These are phyloP conservation scores for Caradrina clavipalpis DNA, from an alignment of 2,888 invertebrate genomes.

Conservation along the genomic window DNA sequence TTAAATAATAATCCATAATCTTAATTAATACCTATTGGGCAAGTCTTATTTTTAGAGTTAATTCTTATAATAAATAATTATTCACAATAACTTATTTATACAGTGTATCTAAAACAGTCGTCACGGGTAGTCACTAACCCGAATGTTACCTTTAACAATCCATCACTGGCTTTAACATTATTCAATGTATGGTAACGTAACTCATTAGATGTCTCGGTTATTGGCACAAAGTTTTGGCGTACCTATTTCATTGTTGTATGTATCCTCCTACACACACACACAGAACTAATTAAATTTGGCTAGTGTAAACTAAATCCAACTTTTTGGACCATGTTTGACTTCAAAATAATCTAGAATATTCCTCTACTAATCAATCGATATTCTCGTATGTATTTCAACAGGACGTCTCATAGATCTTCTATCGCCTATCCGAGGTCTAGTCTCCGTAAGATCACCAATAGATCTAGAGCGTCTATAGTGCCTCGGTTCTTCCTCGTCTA, in stretches of 20 bases:
- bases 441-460: slow-evolving; percentile 85
- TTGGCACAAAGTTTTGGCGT: too few relatives aligned
- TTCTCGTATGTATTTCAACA: slow-evolving; percentile 78
- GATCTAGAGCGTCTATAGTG: slow-evolving; percentile 85
- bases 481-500: slow-evolving; percentile 79
- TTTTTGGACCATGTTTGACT: not conserved
- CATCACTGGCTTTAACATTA: not conserved
- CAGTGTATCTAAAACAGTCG: slow-evolving; percentile 6
- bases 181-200: too few relatives aligned
- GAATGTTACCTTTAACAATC: not conserved
- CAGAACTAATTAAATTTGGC: not conserved
- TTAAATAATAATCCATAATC: slow-evolving; percentile 15
- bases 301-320: not conserved
- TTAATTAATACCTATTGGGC: slow-evolving; percentile 21
- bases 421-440: slow-evolving; percentile 77
- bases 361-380: slow-evolving; percentile 42
- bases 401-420: slow-evolving; percentile 85
- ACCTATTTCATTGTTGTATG: too few relatives aligned
- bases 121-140: slow-evolving; percentile 3
- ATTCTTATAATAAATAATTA: slow-evolving; percentile 38
- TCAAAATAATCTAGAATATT: not conserved
- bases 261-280: too few relatives aligned
- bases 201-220: too few relatives aligned
- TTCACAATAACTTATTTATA: slow-evolving; percentile 3
- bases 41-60: slow-evolving; percentile 49